Conservation (phyloP, 2,113 vertebrate species). For the Elgaria multicarinata region DNA sequence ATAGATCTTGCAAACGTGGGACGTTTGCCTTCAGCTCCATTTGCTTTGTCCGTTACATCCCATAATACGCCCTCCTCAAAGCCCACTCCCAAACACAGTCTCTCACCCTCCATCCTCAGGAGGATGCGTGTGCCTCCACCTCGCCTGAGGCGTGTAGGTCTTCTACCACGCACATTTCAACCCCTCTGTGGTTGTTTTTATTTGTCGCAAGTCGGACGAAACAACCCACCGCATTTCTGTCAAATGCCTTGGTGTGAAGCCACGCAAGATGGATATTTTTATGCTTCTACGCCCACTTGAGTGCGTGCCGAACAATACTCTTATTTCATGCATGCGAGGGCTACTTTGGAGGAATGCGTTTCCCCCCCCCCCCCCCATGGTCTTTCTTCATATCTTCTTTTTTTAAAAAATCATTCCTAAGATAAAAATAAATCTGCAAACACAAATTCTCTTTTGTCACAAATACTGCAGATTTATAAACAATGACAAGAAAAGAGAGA, state of each 20-base stretch:
- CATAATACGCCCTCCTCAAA: neutral
- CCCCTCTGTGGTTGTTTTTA: slow-evolving; percentile 6
- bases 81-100: neutral
- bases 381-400: too few relatives aligned
- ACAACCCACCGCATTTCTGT: neutral
- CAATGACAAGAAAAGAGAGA: neutral
- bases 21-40: neutral
- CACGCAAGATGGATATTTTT: neutral
- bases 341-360: neutral
- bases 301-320: neutral
- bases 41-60: neutral
- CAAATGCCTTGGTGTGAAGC: slow-evolving; percentile 26
- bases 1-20: neutral
- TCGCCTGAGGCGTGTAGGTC: neutral
- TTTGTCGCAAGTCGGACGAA: neutral
- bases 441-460: neutral
- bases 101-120: neutral
- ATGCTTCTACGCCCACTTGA: neutral
- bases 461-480: neutral
- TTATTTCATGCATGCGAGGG: neutral
- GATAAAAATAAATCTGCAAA: neutral
- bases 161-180: slow-evolving; percentile 37
- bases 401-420: slow-evolving; percentile 2
- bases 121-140: too few relatives aligned
- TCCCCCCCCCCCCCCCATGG: neutral